phyloP scores from a whole-genome alignment of 2,113 vertebrate species.

The Neotoma lepida region DNA sequence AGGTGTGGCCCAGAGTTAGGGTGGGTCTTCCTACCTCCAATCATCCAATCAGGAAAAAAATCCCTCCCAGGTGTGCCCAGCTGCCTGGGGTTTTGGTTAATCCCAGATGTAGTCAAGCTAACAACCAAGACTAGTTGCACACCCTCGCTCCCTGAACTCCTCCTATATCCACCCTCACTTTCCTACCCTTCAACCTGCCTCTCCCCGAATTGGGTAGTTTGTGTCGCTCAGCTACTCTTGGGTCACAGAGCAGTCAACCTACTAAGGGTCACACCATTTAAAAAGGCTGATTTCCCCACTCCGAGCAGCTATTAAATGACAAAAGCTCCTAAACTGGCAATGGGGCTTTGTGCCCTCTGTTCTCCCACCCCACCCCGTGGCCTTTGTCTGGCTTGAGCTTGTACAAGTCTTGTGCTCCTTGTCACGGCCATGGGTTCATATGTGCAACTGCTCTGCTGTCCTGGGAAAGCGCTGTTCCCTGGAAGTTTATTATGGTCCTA shows the following conservation, averaged over 20 bases:
- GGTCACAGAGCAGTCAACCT: background rate
- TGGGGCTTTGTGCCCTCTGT: background rate
- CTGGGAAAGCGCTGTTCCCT: background rate
- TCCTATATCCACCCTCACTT: background rate
- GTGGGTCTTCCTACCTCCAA: background rate
- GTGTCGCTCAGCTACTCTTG: background rate
- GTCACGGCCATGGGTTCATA: background rate
- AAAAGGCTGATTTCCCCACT: background rate
- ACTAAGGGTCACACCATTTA: background rate
- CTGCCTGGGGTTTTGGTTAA: background rate
- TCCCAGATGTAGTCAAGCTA: background rate
- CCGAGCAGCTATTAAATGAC: background rate
- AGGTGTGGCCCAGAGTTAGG: background rate
- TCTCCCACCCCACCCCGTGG: background rate
- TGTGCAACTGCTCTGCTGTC: background rate
- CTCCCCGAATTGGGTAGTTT: background rate
- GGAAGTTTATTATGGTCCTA: background rate
- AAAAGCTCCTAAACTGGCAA: background rate
- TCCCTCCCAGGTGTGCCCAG: background rate
- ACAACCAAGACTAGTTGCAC: background rate
- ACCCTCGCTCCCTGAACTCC: background rate
- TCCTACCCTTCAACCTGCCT: background rate
- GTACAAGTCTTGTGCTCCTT: background rate
- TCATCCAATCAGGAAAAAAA: background rate
- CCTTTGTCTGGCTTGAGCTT: background rate